phyloP scores from a whole-genome alignment of 2,888 invertebrate species.

The Augochlorella aurata region DNA sequence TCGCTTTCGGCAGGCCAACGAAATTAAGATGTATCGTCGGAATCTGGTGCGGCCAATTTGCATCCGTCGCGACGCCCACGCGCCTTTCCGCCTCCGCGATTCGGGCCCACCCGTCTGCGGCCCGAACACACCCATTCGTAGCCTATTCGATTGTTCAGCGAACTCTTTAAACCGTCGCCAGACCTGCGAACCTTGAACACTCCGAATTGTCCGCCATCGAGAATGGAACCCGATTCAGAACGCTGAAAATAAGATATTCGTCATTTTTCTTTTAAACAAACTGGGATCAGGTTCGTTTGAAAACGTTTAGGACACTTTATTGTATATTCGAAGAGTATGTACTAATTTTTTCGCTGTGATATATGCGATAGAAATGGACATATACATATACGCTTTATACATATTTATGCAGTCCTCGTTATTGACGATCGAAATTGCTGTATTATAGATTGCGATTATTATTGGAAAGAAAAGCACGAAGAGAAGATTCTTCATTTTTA shows the following conservation, averaged over 20 bases:
- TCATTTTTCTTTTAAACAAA: background rate
- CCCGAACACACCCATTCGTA: constrained; percentile 67
- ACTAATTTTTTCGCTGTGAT: background rate
- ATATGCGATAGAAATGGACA: too few relatives aligned
- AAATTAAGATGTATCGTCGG: constrained; percentile 81
- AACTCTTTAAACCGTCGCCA: constrained; percentile 49
- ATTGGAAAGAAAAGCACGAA: too few relatives aligned
- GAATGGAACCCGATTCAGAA: background rate
- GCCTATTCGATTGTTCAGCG: constrained; percentile 62
- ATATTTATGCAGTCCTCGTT: too few relatives aligned
- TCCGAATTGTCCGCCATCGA: constrained; percentile 9
- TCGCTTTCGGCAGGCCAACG: constrained; percentile 66
- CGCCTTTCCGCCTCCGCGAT: constrained; percentile 70
- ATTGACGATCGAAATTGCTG: too few relatives aligned
- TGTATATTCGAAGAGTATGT: background rate
- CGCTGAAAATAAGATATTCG: background rate
- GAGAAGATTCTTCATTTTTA: too few relatives aligned
- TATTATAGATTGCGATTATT: too few relatives aligned
- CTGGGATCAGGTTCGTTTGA: background rate
- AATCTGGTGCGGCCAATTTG: constrained; percentile 80
- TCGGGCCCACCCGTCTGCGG: constrained; percentile 72
- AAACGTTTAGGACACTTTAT: background rate
- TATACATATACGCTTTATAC: too few relatives aligned
- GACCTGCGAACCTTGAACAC: constrained; percentile 31
- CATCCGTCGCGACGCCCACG: constrained; percentile 80